A percentile compares a stretch with the other conserved stretches of the same genome.
These are phyloP conservation scores for Oreochromis niloticus DNA, from an alignment of 2,113 vertebrate species.

Conservation along the genomic window DNA sequence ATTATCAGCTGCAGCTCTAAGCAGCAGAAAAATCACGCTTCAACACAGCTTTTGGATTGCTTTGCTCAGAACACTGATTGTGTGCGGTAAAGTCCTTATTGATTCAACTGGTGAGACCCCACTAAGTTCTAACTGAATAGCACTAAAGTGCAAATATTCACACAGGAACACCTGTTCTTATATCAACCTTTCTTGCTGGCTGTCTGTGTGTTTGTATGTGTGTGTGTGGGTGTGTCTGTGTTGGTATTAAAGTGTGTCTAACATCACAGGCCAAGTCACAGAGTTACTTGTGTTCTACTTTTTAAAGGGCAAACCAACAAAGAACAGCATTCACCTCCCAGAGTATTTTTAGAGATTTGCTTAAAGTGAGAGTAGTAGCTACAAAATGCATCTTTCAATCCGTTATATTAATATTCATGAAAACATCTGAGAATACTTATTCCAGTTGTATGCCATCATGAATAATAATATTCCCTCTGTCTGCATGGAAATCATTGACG, in stretches of 20 bases:
- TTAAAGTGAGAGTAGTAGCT: not conserved
- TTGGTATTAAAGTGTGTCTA: conserved; percentile 1
- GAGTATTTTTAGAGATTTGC: conserved; percentile 8
- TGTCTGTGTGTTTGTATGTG: not conserved
- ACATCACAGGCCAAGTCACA: conserved; percentile 22
- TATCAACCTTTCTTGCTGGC: not conserved
- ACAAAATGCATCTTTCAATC: conserved; percentile 18
- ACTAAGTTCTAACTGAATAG: conserved; percentile 33
- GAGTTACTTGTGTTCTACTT: conserved; percentile 32
- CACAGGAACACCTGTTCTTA: not conserved
- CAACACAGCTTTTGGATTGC: not conserved
- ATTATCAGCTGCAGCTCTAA: conserved; percentile 6
- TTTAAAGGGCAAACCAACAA: conserved; percentile 47
- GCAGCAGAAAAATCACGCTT: conserved; percentile 3
- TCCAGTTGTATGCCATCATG: conserved; percentile 11
- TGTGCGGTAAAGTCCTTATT: not conserved
- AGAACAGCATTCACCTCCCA: conserved; percentile 1
- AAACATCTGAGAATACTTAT: conserved; percentile 9
- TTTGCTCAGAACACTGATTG: not conserved
- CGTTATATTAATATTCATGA: conserved; percentile 41
- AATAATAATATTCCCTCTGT: conserved; percentile 31
- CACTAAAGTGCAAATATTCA: conserved; percentile 21
- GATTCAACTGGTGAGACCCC: not conserved
- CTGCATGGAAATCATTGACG: conserved; percentile 10
- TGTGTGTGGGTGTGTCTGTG: not conserved